A percentile compares a stretch with the other conserved stretches of the same genome.
These are phyloP conservation scores for Gila orcuttii DNA, from an alignment of 2,113 vertebrate genomes.

Conservation along the genomic window DNA sequence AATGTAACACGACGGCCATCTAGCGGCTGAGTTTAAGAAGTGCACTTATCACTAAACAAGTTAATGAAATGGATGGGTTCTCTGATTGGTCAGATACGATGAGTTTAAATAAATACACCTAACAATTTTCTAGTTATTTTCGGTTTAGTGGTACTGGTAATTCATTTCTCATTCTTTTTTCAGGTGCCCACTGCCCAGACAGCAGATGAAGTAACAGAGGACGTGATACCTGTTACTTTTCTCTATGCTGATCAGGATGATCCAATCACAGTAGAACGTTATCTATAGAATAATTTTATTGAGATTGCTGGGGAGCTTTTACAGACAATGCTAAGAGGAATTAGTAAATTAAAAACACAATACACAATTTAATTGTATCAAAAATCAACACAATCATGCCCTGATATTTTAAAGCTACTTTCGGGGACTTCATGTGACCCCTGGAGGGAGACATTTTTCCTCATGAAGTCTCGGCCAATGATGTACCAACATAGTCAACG, in stretches of 20 bases:
- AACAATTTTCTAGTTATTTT: too few species aligned
- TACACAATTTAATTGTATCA: not conserved
- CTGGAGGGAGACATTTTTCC: not conserved
- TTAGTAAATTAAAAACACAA: not conserved
- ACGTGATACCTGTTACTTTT: not conserved
- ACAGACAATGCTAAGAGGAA: too few species aligned
- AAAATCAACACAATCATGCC: not conserved
- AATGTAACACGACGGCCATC: not conserved
- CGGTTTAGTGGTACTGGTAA: not conserved
- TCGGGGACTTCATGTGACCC: not conserved
- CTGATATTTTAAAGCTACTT: not conserved
- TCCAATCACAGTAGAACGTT: not conserved
- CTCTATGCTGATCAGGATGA: not conserved
- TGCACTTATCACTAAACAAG: not conserved
- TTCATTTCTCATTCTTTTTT: not conserved
- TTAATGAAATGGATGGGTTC: not conserved
- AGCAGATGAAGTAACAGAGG: not conserved
- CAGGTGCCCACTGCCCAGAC: too few species aligned
- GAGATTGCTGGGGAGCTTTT: not conserved
- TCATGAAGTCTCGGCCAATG: not conserved
- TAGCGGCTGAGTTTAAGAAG: not conserved
- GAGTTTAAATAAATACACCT: not conserved
- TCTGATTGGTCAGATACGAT: not conserved
- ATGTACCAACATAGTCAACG: too few species aligned
- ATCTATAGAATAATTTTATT: not conserved